These are phyloP conservation scores for Apodemus sylvaticus DNA, from an alignment of 2,113 vertebrate genomes.

Conservation along the genomic window DNA sequence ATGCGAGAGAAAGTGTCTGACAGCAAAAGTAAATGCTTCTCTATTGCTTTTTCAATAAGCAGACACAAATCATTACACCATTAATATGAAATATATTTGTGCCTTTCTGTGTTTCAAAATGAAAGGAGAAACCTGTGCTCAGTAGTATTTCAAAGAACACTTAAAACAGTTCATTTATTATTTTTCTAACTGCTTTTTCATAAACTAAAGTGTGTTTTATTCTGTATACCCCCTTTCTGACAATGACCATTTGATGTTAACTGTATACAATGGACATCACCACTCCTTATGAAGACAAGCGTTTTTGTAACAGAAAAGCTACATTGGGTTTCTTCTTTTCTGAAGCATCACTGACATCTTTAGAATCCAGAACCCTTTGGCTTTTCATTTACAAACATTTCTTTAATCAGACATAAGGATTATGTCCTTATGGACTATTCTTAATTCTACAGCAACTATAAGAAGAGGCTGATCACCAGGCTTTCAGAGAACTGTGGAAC, in stretches of 20 bases:
- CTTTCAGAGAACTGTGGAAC: not conserved
- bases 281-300: not conserved
- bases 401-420: not conserved
- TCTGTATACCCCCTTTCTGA: not conserved
- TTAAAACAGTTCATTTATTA: not conserved
- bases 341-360: not conserved
- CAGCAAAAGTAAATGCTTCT: not conserved
- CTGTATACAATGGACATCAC: not conserved
- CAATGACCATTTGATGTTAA: not conserved
- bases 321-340: not conserved
- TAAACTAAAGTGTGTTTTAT: not conserved
- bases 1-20: not conserved
- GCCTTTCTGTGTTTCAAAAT: not conserved
- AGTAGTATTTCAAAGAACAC: not conserved
- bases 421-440: not conserved
- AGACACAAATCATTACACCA: not conserved
- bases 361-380: not conserved
- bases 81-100: not conserved
- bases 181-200: not conserved
- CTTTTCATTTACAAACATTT: not conserved
- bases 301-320: not conserved
- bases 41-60: not conserved
- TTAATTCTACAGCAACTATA: not conserved
- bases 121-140: not conserved
- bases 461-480: not conserved